Conservation (phyloP, 2,113 vertebrate genomes). For the Bungarus multicinctus region DNA sequence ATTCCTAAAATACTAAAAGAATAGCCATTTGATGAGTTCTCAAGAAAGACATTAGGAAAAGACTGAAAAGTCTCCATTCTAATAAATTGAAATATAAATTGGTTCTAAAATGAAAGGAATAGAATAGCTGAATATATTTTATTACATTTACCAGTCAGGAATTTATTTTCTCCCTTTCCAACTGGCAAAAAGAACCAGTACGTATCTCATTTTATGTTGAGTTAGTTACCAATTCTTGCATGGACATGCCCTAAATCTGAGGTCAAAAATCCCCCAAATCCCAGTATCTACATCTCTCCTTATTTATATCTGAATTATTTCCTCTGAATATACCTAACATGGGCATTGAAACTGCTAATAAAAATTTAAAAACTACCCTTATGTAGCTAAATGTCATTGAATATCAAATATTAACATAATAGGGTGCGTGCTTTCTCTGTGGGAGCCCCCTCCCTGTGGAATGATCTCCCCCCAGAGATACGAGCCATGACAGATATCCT, state of each 20-base stretch:
- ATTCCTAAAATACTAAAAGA: neutral
- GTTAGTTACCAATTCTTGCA: neutral
- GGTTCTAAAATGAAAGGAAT: neutral
- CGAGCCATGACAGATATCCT: too few relatives aligned
- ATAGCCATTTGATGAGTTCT: neutral
- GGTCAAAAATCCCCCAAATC: neutral
- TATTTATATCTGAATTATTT: neutral
- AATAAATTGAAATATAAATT: neutral
- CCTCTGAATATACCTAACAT: neutral
- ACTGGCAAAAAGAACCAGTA: neutral
- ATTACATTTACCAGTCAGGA: neutral
- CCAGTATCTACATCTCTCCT: neutral
- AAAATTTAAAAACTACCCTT: neutral
- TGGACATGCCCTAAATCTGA: neutral
- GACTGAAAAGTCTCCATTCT: neutral
- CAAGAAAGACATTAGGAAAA: neutral
- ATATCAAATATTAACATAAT: neutral
- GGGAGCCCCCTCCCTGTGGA: too few relatives aligned
- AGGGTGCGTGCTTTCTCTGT: too few relatives aligned
- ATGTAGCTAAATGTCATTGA: neutral
- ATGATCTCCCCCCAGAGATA: too few relatives aligned
- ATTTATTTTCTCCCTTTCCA: neutral
- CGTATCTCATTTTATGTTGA: neutral
- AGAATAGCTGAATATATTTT: neutral
- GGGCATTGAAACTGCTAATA: neutral